phyloP scores from a whole-genome alignment of 2,113 vertebrate species.

The Hiodon tergisus region DNA sequence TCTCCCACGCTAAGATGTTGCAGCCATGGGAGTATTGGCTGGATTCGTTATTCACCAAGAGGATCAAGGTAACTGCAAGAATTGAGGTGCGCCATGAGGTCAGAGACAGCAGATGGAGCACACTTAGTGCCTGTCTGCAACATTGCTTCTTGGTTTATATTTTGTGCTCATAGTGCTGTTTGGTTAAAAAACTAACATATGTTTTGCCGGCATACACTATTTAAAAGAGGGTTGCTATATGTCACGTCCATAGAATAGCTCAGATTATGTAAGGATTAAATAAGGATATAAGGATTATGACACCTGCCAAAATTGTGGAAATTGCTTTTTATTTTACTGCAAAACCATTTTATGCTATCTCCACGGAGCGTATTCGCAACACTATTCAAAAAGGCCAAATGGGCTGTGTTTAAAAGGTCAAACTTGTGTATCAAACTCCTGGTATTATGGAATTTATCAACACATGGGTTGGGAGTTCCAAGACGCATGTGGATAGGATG shows the following conservation, averaged over 20 bases:
- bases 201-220: no score
- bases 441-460: slow-evolving; percentile 38
- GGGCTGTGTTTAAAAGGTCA: not conserved
- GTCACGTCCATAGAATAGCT: no score
- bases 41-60: slow-evolving; percentile 19
- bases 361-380: not conserved
- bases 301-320: not conserved
- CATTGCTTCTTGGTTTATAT: not conserved
- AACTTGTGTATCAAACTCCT: slow-evolving; percentile 19
- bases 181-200: no score
- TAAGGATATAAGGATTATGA: no score
- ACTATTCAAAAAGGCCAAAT: not conserved
- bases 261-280: no score
- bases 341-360: not conserved
- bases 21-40: slow-evolving; percentile 18
- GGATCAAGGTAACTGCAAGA: slow-evolving; percentile 16
- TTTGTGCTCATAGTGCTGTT: no score
- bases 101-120: not conserved
- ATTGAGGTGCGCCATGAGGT: not conserved
- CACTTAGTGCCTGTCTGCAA: not conserved
- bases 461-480: slow-evolving; percentile 35
- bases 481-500: slow-evolving; percentile 18
- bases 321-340: not conserved
- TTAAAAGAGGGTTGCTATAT: no score
- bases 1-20: slow-evolving; percentile 14